Base-by-base conservation (phyloP, 2,113 vertebrate species). In the Rhea pennata region DNA sequence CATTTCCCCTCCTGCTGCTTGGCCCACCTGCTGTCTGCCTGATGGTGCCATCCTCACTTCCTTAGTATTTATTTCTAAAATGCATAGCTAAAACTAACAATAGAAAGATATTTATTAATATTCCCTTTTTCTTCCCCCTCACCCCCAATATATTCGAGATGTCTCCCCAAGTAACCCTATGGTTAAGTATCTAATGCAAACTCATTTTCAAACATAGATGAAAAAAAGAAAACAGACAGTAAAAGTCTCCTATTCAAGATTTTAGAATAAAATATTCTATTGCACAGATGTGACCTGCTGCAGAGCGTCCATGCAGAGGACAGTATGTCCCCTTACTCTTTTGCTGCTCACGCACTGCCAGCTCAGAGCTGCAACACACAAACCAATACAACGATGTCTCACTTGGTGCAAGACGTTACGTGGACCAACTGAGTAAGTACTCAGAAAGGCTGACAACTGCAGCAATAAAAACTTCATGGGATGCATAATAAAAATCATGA, bases 11-110 rank as follows among this genome's bases (percentile, higher is more conserved):
- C 95, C 95, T 87, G 95, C 96, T 96, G 95, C 74, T 50, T 82
- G 89, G 95, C 95, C 95, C 96, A 95, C 96, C 95, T 96, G 96
- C 96, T 96, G 94, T 95, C 93, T 95, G 89, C 94, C 96, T 97
- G 94, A 95, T 94, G 84, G 74, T 87, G 88, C 81, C 79, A 54
- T 85, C 75, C 56, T 92, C 62, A 76, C 89, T 79, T 62, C 59
- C 90, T 76, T 31, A 79, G 58, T 88, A 88, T 94, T 96, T 95
- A 78, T 85, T 95, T 95, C 44, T 74, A 95, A 83, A 85, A 94
- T 76, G 78, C 53, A 83, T 85, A 94, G 74, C 85, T 92, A 83
- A 87, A 93, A 39, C 65, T 67, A 86, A 87, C 24, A 95, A 90
- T 56, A n/a, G 10, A 31, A 4, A 8, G 56, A 31, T 67, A 73